Percentiles rank a stretch among this genome's conserved stretches.
These are phyloP conservation scores for Eristalis intricaria DNA, from an alignment of 2,888 invertebrate genomes.

Conservation along the genomic window DNA sequence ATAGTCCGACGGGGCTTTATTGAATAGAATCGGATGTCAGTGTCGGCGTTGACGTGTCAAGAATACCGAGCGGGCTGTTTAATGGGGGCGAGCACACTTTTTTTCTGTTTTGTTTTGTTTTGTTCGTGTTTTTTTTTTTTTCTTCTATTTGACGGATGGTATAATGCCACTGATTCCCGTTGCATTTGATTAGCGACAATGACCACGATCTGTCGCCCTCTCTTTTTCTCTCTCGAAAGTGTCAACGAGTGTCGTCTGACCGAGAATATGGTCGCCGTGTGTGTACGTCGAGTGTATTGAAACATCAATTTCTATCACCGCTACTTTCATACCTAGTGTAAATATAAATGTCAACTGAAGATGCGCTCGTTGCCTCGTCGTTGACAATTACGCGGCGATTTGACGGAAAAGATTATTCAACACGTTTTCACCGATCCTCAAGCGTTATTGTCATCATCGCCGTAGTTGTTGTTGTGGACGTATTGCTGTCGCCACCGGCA, in stretches of 20 bases:
- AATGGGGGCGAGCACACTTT: constrained; percentile 56
- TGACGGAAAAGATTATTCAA: constrained; percentile 57
- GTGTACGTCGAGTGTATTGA: constrained; percentile 22
- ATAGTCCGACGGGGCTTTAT: constrained; percentile 39
- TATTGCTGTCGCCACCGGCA: neutral
- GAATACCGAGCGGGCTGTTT: constrained; percentile 55
- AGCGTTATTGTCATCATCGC: neutral
- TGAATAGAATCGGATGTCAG: constrained; percentile 68
- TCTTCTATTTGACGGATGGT: constrained; percentile 14
- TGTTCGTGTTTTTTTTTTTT: constrained; percentile 2
- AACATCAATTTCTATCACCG: constrained; percentile 40
- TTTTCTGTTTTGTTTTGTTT: neutral
- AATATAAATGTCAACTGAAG: constrained; percentile 52
- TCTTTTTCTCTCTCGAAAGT: constrained; percentile 29
- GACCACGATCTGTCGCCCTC: constrained; percentile 53
- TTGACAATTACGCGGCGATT: constrained; percentile 45
- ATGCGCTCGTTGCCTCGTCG: constrained; percentile 41
- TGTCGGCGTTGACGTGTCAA: constrained; percentile 67
- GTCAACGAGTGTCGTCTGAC: constrained; percentile 50
- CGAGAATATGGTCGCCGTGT: neutral
- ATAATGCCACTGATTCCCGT: constrained; percentile 50
- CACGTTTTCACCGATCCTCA: constrained; percentile 35
- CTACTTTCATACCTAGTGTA: constrained; percentile 14
- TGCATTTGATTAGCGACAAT: constrained; percentile 61
- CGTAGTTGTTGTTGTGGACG: neutral